These are phyloP conservation scores for Cyprinodon diabolis DNA, from an alignment of 2,797 vertebrate species.

Conservation along the genomic window DNA sequence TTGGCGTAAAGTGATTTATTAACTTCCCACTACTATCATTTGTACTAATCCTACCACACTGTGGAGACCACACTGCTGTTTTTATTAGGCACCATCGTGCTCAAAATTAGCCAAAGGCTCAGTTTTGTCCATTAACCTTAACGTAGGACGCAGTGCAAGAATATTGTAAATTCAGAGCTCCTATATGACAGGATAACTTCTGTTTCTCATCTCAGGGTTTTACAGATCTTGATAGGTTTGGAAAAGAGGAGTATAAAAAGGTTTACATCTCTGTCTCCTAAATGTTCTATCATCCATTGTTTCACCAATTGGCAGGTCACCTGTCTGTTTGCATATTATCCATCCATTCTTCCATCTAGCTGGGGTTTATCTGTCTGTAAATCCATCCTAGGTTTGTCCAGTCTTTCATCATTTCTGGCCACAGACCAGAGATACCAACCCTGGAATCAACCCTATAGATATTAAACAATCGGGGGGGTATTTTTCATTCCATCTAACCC, in stretches of 20 bases:
- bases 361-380: neutral
- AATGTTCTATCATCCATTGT: neutral
- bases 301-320: too few species aligned
- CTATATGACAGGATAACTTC: neutral
- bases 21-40: slow-evolving; percentile 34
- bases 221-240: neutral
- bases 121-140: neutral
- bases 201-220: neutral
- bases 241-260: neutral
- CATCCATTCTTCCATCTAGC: neutral
- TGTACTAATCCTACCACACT: slow-evolving; percentile 24
- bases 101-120: neutral
- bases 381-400: neutral
- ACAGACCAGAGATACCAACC: too few species aligned
- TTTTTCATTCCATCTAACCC: neutral
- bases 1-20: slow-evolving; percentile 40
- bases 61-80: neutral
- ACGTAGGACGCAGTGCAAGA: neutral
- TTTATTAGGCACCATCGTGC: neutral
- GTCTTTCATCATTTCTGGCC: too few species aligned
- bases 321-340: neutral
- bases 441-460: too few species aligned
- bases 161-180: neutral
- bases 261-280: neutral
- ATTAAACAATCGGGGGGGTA: too few species aligned